These are phyloP conservation scores for Tauraco erythrolophus DNA, from an alignment of 2,113 vertebrate genomes.

Conservation along the genomic window DNA sequence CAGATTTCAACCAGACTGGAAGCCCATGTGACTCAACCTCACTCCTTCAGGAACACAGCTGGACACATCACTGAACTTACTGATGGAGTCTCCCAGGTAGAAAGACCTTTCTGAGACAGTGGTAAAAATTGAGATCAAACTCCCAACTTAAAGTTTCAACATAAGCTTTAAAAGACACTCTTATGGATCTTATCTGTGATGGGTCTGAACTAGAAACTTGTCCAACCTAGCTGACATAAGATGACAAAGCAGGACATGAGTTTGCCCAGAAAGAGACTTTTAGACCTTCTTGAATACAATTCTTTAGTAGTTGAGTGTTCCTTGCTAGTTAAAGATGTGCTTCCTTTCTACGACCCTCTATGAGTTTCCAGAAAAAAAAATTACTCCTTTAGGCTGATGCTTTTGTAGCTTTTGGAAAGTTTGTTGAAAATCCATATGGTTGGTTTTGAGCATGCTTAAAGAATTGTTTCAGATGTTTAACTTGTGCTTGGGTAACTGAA, in stretches of 20 bases:
- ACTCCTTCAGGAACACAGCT: background rate
- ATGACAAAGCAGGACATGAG: background rate
- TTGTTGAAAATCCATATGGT: slow-evolving; percentile 63
- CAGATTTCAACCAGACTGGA: background rate
- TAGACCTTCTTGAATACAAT: background rate
- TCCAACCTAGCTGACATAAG: background rate
- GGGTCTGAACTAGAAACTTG: background rate
- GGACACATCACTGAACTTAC: background rate
- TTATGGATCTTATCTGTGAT: background rate
- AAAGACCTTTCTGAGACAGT: background rate
- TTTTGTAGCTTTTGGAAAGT: slow-evolving; percentile 58
- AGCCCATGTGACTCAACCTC: rapidly evolving
- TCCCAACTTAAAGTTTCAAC: background rate
- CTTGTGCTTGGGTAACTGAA: slow-evolving; percentile 64
- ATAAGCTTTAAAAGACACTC: background rate
- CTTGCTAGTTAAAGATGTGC: slow-evolving; percentile 2
- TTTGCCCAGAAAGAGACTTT: background rate
- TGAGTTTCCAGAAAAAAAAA: slow-evolving; percentile 29
- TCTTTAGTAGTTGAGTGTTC: background rate
- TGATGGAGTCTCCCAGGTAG: background rate
- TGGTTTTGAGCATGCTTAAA: slow-evolving; percentile 53
- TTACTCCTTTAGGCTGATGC: slow-evolving; percentile 29
- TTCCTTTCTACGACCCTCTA: slow-evolving; percentile 56
- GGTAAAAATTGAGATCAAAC: background rate
- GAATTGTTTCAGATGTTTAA: slow-evolving; percentile 69